Base-by-base conservation (phyloP, 2,797 vertebrate species). In the Hephaestus fuliginosus region DNA sequence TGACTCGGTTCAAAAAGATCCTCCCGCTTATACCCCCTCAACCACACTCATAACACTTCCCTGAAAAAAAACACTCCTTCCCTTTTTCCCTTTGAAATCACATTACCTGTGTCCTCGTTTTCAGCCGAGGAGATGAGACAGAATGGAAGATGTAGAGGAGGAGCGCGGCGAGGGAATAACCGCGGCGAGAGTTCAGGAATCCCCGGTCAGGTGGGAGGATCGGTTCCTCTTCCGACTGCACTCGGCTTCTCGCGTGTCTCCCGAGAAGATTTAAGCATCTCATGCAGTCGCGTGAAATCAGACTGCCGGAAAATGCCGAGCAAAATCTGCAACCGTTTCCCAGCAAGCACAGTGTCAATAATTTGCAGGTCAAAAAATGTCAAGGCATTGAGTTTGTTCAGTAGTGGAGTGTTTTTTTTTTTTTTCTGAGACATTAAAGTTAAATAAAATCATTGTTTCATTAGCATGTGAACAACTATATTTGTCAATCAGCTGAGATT, bases 21-120 rank as follows among this genome's bases (percentile, higher is more conserved):
- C 36, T 39, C 1, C 36, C 33, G 1, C 17, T 87, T 76, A 57
- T 55, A 56, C 25, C 68, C 46, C 76, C 46, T 76, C 81, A 70
- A 76, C 78, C 10, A n/a, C 72, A 74, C 69, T 72, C 71, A 63
- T 58, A 76, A 53, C 30, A 52, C 67, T 25, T 36, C 51, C 56
- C 75, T 61, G 51, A 83, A 78, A 81, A 78, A 80, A 82, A 56
- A 80, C 73, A 52, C 83, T 58, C 70, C 79, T 49, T 75, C 68
- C 58, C 65, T 69, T 15, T 36, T 67, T 49, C 71, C 74, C 79
- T 92, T 92, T 92, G 89, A 91, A 89, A 93, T 90, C 79, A 61
- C 41, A 85, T 89, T 88, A 89, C 89, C 89, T 86, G 81, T 78
- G 83, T 89, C 86, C 83, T 87, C 80, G 77, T 79, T 81, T 77